phyloP scores from a whole-genome alignment of 2,113 vertebrate species.

The Tinamus guttatus region DNA sequence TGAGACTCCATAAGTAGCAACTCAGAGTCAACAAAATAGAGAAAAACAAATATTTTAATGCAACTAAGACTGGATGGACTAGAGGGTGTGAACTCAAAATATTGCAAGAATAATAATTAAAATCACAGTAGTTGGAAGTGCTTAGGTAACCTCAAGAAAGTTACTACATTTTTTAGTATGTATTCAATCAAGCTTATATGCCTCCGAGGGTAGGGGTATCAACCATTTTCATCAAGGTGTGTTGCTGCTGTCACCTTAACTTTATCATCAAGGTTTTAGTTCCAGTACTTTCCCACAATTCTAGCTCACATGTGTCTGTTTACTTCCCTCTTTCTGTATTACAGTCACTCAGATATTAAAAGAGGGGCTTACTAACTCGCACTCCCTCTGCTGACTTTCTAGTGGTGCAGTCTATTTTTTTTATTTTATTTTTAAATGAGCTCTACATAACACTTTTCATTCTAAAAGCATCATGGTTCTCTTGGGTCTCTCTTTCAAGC shows the following conservation, averaged over 20 bases:
- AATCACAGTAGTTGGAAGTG: neutral
- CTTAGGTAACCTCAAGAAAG: neutral
- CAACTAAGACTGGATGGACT: neutral
- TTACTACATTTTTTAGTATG: neutral
- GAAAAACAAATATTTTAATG: slow-evolving; percentile 3
- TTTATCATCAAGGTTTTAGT: neutral
- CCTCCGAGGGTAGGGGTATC: slow-evolving; percentile 16
- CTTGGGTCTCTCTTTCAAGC: neutral
- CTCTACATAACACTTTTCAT: neutral
- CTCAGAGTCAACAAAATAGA: neutral
- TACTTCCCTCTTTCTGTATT: neutral
- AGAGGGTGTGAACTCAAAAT: neutral
- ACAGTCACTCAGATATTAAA: slow-evolving; percentile 5
- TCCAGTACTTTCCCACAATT: slow-evolving; percentile 24
- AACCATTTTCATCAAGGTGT: neutral
- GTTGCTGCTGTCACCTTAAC: neutral
- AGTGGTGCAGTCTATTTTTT: neutral
- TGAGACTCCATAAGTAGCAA: neutral
- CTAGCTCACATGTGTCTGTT: slow-evolving; percentile 11
- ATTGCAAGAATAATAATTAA: slow-evolving; percentile 37
- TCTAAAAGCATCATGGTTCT: neutral
- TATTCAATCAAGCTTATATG: neutral
- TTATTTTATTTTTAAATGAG: neutral
- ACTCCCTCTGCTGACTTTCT: slow-evolving; percentile 66
- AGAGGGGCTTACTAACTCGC: slow-evolving; percentile 52